Base-by-base conservation (phyloP, 2,797 vertebrate genomes). In the Macroramphosus scolopax region DNA sequence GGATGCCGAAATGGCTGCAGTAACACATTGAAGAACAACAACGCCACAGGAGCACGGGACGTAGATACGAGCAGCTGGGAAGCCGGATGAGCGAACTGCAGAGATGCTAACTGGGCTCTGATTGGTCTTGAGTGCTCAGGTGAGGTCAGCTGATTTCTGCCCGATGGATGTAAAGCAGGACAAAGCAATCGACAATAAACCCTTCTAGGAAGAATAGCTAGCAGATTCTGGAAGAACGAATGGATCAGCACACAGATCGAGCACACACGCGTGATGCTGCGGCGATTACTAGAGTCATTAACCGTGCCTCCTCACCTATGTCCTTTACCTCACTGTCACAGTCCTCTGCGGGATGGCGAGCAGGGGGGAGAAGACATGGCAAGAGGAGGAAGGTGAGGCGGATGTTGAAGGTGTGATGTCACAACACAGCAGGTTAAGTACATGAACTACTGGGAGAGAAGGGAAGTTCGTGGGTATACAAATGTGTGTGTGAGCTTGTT, bases 251-350 rank as follows among this genome's bases (percentile, higher is more conserved):
- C 59, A 59, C 34, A 68, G 16, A 36, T 29, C 22, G 14, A 65
- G 57, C n/a, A 22, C 53, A 40, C 41, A 37, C 26, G 49, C 47
- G 63, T 29, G 47, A 75, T 51, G 59, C 18, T 48, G 57, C 45
- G 37, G 56, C 12, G 50, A 38, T 63, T 5, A 11, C 17, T 6
- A 20, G 4, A 6, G 28, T 14, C 11, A 40, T 15, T 13, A 28
- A 22, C 16, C 0, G 2, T 2, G 57, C 48, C 30, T 73, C 79
- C 93, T 95, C 83, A 97, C 95, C 95, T 84, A 91, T 82, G 2
- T 96, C 93, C 33, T 94, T 91, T 69, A 92, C 89, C 47, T 94
- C 94, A 73, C 89, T 91, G 80, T 95, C 92, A 88, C 91, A 92
- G 83, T 93, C 92, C 67, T 95, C 95, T 97, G 90, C 35, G 47